Conservation (phyloP, 1,140 invertebrate genomes). For the Mya arenaria region DNA sequence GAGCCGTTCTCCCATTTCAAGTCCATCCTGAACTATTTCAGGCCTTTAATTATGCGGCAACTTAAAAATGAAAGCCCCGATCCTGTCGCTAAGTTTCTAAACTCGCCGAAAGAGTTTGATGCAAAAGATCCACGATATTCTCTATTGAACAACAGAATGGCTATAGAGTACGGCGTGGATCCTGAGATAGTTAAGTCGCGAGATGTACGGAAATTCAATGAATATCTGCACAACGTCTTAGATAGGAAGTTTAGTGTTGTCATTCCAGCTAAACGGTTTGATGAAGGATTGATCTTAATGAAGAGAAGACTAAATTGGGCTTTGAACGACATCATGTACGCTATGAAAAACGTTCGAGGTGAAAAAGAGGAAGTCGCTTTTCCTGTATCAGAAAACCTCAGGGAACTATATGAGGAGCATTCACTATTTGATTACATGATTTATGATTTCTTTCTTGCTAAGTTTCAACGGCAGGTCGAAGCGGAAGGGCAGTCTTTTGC, state of each 20-base stretch:
- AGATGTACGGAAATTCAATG: conserved; percentile 4
- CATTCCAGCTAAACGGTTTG: conserved; percentile 82
- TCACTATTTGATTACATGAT: conserved; percentile 48
- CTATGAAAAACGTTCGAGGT: neutral
- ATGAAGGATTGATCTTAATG: conserved; percentile 82
- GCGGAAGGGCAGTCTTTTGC: conserved; percentile 24
- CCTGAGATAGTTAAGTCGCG: neutral
- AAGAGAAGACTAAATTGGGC: conserved; percentile 81
- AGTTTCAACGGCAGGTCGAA: conserved; percentile 40
- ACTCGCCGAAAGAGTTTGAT: neutral
- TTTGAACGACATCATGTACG: conserved; percentile 76
- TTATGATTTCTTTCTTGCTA: conserved; percentile 54
- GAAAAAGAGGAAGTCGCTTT: neutral
- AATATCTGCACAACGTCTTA: conserved; percentile 20
- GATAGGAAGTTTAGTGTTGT: conserved; percentile 79
- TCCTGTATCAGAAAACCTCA: neutral
- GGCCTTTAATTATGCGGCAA: neutral
- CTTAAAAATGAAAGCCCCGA: neutral
- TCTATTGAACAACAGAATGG: conserved; percentile 43
- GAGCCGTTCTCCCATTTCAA: conserved; percentile 23
- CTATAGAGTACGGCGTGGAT: conserved; percentile 35
- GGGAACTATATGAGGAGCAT: neutral
- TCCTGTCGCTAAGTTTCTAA: neutral
- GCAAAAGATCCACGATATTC: neutral
- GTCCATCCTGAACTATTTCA: conserved; percentile 37